Percentiles rank a stretch among this genome's conserved stretches.
Evolutionary conservation across 37 sponge, comb jelly and placozoan species (phyloP).

Genomic region (Agelas oroides): DNA sequence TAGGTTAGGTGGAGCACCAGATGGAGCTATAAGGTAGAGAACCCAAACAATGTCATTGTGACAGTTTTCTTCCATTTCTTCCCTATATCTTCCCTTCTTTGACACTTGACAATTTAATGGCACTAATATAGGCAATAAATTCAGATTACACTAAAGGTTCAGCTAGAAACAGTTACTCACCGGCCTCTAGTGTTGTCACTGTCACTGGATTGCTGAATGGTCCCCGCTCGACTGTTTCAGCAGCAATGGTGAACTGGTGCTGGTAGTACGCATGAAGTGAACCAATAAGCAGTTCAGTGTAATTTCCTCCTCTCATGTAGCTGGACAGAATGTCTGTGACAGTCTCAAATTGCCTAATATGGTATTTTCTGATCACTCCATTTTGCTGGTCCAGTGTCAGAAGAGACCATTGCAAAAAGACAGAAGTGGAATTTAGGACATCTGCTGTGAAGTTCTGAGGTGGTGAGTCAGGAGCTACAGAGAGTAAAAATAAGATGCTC

Average conservation of each 20-base stretch:
- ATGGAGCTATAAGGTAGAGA: conserved; percentile 9
- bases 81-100: too few species aligned
- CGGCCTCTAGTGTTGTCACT: neutral
- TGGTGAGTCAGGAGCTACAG: conserved; percentile 23
- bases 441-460: conserved; percentile 4
- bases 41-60: too few species aligned
- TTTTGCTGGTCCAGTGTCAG: neutral
- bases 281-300: neutral
- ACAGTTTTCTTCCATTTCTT: too few species aligned
- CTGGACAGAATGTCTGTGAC: neutral
- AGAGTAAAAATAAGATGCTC: neutral
- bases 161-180: too few species aligned
- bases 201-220: neutral
- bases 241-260: neutral
- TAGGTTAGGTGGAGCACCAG: conserved; percentile 20
- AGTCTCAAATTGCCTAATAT: neutral
- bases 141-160: too few species aligned
- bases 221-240: neutral
- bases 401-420: neutral
- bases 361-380: conserved; percentile 17
- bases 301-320: neutral
- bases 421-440: neutral
- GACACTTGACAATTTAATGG: too few species aligned
- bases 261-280: neutral
- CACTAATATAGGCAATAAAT: too few species aligned